A percentile compares a stretch with the other conserved stretches of the same genome.
phyloP scores from a whole-genome alignment of 2,888 invertebrate genomes.

The Cryptus viduatorius region DNA sequence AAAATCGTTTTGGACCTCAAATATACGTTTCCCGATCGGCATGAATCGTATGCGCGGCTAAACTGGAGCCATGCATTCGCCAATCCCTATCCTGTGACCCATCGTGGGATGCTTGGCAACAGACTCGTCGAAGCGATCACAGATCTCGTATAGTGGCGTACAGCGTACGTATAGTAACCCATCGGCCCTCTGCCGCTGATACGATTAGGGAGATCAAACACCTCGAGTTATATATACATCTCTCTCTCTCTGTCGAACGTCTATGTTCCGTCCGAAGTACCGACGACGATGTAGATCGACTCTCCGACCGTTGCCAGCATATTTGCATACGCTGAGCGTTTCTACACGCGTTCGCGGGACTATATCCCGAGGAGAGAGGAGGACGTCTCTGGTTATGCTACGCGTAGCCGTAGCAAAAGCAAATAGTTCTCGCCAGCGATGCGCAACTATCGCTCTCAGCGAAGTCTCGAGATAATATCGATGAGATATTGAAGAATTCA shows the following conservation, averaged over 20 bases:
- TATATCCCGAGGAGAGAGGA: not conserved
- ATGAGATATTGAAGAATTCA: too few relatives aligned
- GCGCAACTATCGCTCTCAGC: too few relatives aligned
- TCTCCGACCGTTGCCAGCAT: constrained; percentile 27
- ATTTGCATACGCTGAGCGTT: constrained; percentile 23
- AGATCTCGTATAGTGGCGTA: not conserved
- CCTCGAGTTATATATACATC: constrained; percentile 17
- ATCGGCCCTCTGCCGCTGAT: constrained; percentile 20
- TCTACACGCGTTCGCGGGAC: constrained; percentile 10
- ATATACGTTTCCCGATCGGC: constrained; percentile 53
- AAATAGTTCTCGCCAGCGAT: not conserved
- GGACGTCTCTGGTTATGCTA: not conserved
- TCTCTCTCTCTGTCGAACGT: constrained; percentile 20
- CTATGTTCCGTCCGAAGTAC: constrained; percentile 30
- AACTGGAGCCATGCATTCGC: constrained; percentile 26
- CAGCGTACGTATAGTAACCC: not conserved
- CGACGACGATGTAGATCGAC: constrained; percentile 32
- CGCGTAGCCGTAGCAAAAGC: not conserved
- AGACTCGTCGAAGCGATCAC: constrained; percentile 25
- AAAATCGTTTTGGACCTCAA: constrained; percentile 20
- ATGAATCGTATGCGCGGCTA: constrained; percentile 45
- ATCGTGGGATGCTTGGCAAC: constrained; percentile 12
- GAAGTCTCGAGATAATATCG: too few relatives aligned
- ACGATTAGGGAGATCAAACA: constrained; percentile 60
- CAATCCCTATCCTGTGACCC: constrained; percentile 10